Evolutionary conservation across 2,797 vertebrate species (phyloP).

Genomic region (Cetoscarus ocellatus): DNA sequence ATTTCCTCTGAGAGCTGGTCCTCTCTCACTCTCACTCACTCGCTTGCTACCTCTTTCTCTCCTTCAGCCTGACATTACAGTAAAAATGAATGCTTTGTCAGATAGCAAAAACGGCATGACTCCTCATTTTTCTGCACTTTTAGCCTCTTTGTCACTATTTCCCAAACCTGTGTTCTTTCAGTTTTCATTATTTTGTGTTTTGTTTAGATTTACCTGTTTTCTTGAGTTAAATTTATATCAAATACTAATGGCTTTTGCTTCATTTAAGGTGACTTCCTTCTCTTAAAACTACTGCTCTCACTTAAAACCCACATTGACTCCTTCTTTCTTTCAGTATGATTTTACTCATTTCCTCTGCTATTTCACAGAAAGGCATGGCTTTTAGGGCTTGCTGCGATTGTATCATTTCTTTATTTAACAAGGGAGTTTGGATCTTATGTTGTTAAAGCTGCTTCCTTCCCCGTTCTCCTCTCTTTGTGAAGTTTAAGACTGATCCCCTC

Average conservation of each 20-base stretch:
- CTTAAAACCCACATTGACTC: conserved; percentile 8
- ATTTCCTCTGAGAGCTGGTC: conserved; percentile 61
- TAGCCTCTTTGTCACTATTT: neutral
- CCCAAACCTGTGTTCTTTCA: conserved; percentile 11
- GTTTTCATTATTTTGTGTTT: conserved; percentile 10
- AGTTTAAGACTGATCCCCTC: conserved; percentile 43
- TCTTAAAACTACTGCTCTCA: neutral
- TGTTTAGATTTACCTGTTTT: too few relatives aligned
- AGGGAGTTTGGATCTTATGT: conserved; percentile 19
- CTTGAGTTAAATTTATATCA: too few relatives aligned
- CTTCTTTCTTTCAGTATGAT: conserved; percentile 6
- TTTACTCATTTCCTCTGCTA: conserved; percentile 23
- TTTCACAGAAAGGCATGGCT: conserved; percentile 14
- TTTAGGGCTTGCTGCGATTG: conserved; percentile 10
- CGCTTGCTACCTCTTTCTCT: conserved; percentile 3
- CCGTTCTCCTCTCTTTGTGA: conserved; percentile 31
- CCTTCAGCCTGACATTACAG: conserved; percentile 38
- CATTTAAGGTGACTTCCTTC: neutral
- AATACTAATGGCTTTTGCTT: neutral
- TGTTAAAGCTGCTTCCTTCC: conserved; percentile 6
- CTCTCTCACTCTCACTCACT: conserved; percentile 21
- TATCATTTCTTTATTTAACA: conserved; percentile 20
- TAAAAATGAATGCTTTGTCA: conserved; percentile 46
- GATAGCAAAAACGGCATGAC: conserved; percentile 32
- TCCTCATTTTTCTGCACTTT: conserved; percentile 22